These are phyloP conservation scores for Patella vulgata DNA, from an alignment of 1,140 invertebrate species.

Conservation along the genomic window DNA sequence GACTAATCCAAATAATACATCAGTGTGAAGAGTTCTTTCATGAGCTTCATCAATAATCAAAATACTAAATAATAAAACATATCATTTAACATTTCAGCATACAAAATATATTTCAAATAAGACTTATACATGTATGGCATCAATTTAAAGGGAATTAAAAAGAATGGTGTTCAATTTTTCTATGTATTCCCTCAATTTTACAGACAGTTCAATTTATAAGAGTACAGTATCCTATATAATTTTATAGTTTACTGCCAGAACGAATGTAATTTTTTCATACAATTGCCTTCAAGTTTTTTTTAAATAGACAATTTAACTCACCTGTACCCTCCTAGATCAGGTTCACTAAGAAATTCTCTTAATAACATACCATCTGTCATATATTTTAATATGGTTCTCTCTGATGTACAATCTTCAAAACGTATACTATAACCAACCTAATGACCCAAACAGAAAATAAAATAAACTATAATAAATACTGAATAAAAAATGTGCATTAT, in stretches of 20 bases:
- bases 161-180: too few relatives aligned
- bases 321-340: constrained; percentile 90
- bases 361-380: constrained; percentile 99
- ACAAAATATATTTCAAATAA: neutral
- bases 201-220: too few relatives aligned
- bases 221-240: too few relatives aligned
- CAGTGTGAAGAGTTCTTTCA: constrained; percentile 97
- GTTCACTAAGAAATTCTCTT: constrained; percentile 96
- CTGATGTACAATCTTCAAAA: constrained; percentile 84
- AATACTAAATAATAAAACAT: constrained; percentile 76
- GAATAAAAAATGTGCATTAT: neutral
- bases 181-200: too few relatives aligned
- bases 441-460: constrained; percentile 17
- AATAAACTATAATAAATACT: constrained; percentile 2
- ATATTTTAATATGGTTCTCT: constrained; percentile 89
- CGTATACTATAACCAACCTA: constrained; percentile 82
- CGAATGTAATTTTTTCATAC: too few relatives aligned
- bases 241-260: too few relatives aligned
- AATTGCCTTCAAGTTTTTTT: too few relatives aligned
- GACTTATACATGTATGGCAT: too few relatives aligned
- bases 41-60: constrained; percentile 99
- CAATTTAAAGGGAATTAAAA: too few relatives aligned
- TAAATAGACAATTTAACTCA: too few relatives aligned
- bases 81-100: constrained; percentile 9
- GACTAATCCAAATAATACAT: constrained; percentile 97